Conservation (phyloP, 2,888 invertebrate species). For the Zaprionus obscuricornis region DNA sequence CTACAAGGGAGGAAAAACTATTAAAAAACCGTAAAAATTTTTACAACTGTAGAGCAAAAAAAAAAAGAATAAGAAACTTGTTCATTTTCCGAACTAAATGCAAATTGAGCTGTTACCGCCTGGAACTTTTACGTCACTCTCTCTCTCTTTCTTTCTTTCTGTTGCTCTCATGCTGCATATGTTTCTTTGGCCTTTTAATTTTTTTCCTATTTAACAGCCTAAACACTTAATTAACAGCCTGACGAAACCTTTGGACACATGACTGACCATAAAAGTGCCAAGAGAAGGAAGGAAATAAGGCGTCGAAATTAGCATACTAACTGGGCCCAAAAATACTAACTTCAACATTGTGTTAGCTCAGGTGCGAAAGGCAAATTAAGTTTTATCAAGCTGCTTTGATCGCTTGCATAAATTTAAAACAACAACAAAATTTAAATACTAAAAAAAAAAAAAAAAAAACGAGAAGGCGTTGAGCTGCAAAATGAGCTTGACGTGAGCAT, state of each 20-base stretch:
- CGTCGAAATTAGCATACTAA: constrained; percentile 72
- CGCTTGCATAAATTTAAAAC: constrained; percentile 64
- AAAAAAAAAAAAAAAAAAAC: neutral
- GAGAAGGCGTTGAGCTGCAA: constrained; percentile 71
- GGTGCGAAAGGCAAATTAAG: constrained; percentile 59
- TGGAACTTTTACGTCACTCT: constrained; percentile 63
- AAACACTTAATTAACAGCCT: constrained; percentile 71
- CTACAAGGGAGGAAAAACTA: constrained; percentile 45
- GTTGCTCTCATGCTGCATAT: no score
- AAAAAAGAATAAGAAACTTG: constrained; percentile 12
- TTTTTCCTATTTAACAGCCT: no score
- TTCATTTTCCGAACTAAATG: constrained; percentile 60
- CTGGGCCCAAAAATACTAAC: constrained; percentile 41
- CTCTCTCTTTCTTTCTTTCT: no score
- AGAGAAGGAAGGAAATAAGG: constrained; percentile 40
- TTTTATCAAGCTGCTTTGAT: constrained; percentile 60
- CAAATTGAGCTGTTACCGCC: constrained; percentile 69
- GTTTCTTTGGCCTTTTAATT: no score
- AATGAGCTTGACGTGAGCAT: constrained; percentile 49
- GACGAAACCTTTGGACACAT: constrained; percentile 42
- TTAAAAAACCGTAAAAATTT: constrained; percentile 66
- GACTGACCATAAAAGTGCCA: constrained; percentile 59
- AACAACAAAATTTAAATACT: neutral
- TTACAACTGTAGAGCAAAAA: no score
- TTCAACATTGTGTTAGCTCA: neutral